These are phyloP conservation scores for Sinella curviseta DNA, from an alignment of 1,140 invertebrate species.

Conservation along the genomic window DNA sequence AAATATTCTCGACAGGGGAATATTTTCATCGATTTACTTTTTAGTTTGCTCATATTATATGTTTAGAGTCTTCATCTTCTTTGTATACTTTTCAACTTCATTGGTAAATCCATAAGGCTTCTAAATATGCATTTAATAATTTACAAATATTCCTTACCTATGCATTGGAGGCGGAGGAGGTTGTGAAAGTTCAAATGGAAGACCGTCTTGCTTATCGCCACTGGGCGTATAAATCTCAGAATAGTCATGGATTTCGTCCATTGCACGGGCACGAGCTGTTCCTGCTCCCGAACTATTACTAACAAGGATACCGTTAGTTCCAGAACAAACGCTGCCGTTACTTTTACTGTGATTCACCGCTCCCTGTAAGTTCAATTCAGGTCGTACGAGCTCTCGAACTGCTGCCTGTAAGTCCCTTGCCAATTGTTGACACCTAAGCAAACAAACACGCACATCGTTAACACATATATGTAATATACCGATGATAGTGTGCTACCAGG, in stretches of 20 bases:
- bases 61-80: too few species aligned
- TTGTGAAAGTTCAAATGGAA: slow-evolving; percentile 58
- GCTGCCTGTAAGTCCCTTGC: slow-evolving; percentile 59
- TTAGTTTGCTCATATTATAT: too few species aligned
- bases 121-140: too few species aligned
- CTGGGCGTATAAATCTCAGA: slow-evolving; percentile 92
- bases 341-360: slow-evolving; percentile 56
- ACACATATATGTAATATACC: too few species aligned
- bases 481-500: too few species aligned
- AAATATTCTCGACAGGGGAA: too few species aligned
- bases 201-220: slow-evolving; percentile 64
- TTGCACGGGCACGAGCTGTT: slow-evolving; percentile 53
- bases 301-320: slow-evolving; percentile 52
- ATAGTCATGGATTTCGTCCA: slow-evolving; percentile 79
- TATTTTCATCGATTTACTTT: too few species aligned
- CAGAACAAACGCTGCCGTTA: slow-evolving; percentile 56
- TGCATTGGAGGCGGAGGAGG: slow-evolving; percentile 88
- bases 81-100: too few species aligned
- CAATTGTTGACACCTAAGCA: slow-evolving; percentile 52
- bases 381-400: slow-evolving; percentile 58
- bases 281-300: slow-evolving; percentile 48
- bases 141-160: slow-evolving; percentile 51
- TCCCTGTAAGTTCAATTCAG: slow-evolving; percentile 53
- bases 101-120: too few species aligned
- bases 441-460: too few species aligned